A percentile compares a stretch with the other conserved stretches of the same genome.
phyloP scores from a whole-genome alignment of 2,113 vertebrate genomes.

The Percopsis transmontana region DNA sequence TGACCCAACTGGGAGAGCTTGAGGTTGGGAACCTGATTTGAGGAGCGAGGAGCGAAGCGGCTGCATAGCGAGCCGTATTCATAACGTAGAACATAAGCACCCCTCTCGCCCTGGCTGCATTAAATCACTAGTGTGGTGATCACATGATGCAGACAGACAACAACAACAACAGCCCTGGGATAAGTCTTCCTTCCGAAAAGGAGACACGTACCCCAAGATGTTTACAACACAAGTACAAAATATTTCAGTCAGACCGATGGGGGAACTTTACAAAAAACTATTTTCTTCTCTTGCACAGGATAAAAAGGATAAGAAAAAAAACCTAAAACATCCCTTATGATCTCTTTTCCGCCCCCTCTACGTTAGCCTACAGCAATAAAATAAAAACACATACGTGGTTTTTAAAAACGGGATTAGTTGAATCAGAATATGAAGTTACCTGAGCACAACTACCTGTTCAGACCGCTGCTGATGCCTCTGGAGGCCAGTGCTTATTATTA shows the following conservation, averaged over 20 bases:
- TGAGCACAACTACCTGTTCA: conserved; percentile 66
- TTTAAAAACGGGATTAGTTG: conserved; percentile 44
- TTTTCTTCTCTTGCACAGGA: conserved; percentile 20
- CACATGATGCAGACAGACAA: no score
- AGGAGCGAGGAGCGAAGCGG: background rate
- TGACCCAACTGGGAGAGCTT: background rate
- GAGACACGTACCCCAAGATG: conserved; percentile 10
- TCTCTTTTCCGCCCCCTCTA: conserved; percentile 3
- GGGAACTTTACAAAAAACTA: conserved; percentile 29
- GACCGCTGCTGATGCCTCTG: conserved; percentile 36
- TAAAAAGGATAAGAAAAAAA: conserved; percentile 18
- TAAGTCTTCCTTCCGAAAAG: no score
- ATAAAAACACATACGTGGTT: conserved; percentile 31
- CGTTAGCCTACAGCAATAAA: conserved; percentile 19
- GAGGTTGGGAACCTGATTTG: background rate
- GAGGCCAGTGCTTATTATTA: conserved; percentile 59
- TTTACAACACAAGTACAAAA: conserved; percentile 20
- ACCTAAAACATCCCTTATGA: conserved; percentile 42
- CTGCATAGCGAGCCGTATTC: no score
- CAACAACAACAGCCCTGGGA: no score
- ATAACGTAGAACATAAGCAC: no score
- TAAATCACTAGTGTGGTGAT: no score
- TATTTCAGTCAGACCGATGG: conserved; percentile 16
- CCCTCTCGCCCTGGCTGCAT: no score
- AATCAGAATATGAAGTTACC: conserved; percentile 65